Base-by-base conservation (phyloP, 2,888 invertebrate genomes). In the Drosophila acutilabella region DNA sequence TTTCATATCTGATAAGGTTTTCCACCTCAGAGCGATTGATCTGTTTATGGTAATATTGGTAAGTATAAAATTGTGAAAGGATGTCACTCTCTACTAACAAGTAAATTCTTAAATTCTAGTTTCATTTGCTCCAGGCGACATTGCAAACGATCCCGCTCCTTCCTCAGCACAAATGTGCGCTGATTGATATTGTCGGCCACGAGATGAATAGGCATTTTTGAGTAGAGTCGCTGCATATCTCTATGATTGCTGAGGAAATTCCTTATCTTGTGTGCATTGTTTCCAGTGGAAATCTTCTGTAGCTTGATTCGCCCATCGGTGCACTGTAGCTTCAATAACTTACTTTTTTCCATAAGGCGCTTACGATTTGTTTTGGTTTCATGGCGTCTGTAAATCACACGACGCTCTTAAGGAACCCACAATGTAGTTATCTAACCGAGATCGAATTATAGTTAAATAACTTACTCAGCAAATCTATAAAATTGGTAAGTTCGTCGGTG, bases 161-260 rank as follows among this genome's bases (percentile, higher is more conserved):
- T 92, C 5, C 92, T 88, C 80, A 91, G 72, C 2, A 89, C 80
- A 84, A 92, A 92, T 2, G 92, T 92, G 2, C 90, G 87, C 54
- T 92, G 91, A 78, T 91, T 90, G 7, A 92, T 91, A 26, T 91
- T 91, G 20, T 92, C 92, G 7, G 82, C 85, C 11, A 92, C 87
- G 64, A 89, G 36, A 47, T 91, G 78, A 2, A 90, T 79, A 14
- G 92, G 91, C 91, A 92, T 91, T 14, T 79, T 84, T 45, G 90
- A 85, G 56, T 91, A 92, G 6, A 92, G 65, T 0, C 91, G 81
- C 68, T 91, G 91, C 87, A 92, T 87, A 20, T 90, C 91, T 69
- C 83, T 90, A 66, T 90, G 90, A 53, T 90, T 84, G 23, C 89
- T 89, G 4, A 92, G 67, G 14, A 82, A 73, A 65, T 92, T 92